These are phyloP conservation scores for Bucco capensis DNA, from an alignment of 2,113 vertebrate species.

Conservation along the genomic window DNA sequence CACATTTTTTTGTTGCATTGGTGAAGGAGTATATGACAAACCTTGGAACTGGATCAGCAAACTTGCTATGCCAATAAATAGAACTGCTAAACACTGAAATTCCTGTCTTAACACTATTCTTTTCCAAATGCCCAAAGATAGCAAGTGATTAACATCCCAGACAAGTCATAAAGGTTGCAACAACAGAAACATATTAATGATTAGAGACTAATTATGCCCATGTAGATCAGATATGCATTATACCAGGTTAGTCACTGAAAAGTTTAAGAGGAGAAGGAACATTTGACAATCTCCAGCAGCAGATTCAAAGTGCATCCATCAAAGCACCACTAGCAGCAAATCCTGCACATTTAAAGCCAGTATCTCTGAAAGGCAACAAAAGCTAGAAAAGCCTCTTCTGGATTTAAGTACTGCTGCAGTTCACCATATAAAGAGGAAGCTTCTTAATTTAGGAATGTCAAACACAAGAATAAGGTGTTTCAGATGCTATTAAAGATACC, in stretches of 20 bases:
- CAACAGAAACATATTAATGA: neutral
- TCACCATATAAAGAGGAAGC: neutral
- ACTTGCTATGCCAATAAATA: neutral
- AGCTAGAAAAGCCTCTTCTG: neutral
- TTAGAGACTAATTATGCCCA: neutral
- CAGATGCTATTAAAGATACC: neutral
- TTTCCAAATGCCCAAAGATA: neutral
- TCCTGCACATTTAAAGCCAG: neutral
- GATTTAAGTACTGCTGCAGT: neutral
- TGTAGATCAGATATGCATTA: neutral
- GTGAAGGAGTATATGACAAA: neutral
- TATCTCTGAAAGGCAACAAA: neutral
- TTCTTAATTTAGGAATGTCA: neutral
- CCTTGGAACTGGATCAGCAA: neutral
- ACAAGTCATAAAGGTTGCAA: neutral
- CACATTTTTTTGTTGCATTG: neutral
- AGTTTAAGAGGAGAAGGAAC: neutral
- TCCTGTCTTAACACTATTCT: neutral
- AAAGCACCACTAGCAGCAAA: neutral
- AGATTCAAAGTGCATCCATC: neutral
- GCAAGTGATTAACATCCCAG: neutral
- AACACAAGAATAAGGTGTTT: neutral
- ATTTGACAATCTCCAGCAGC: neutral
- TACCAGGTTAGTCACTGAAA: neutral
- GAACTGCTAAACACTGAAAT: neutral